Base-by-base conservation (phyloP, 1,140 invertebrate species). In the Drosophila pandora region DNA sequence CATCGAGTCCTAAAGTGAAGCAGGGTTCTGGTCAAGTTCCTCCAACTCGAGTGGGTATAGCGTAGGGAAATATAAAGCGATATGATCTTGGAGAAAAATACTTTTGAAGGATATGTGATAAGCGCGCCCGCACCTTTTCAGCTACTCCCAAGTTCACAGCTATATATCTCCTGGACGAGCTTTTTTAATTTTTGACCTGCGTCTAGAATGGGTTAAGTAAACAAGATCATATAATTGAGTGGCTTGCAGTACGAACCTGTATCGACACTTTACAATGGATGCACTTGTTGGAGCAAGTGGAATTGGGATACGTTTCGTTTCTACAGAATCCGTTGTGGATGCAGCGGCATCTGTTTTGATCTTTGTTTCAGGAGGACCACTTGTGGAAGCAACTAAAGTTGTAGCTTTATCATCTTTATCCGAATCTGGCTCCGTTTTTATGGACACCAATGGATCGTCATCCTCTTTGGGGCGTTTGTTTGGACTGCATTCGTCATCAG, bases 151-250 rank as follows among this genome's bases (percentile, higher is more conserved):
- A n/a, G n/a, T n/a, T n/a, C n/a, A n/a, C n/a, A n/a, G n/a, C n/a
- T n/a, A n/a, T n/a, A n/a, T n/a, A 12, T 91, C 91, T 0, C 90
- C 87, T 2, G 91, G 91, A 76, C 91, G 91, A 13, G 91, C 90
- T 54, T 90, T 82, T 37, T 69, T 69, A 30, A 7, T 41, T 0
- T 87, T 76, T 1, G 79, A 84, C 75, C 91, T 92, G 13, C 50
- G 69, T 32, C 90, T 91, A 45, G 6, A 8, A 32, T 17, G 54
- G 5, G 6, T 2, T 12, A 37, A 6, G 7, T 0, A 2, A 47
- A 34, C 8, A 23, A 5, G 12, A 25, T 30, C 17, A 7, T 0
- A 3, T 13, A 13, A 4, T 17, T 25, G 7, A 2, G 7, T 75
- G 68, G 7, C 68, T 73, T 13, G 39, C 4, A 43, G 5, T n/a